Evolutionary conservation across 2,888 invertebrate genomes (phyloP), one percentile per base, ranked within the genome.

Genomic region (Coremacera marginata): DNA sequence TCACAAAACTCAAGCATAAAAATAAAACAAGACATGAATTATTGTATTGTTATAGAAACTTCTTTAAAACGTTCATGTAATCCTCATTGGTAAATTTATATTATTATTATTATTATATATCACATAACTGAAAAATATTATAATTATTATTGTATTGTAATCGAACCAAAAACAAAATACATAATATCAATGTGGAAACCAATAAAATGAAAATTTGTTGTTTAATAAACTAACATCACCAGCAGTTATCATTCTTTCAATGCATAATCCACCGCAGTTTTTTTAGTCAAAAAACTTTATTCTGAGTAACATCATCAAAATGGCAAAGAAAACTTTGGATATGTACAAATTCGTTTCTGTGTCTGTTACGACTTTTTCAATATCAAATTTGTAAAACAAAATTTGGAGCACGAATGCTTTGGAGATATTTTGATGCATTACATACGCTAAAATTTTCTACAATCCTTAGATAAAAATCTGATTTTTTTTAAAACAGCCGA

Each of bases 21-120:
- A 49, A 44, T 37, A 37, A 67, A 67, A 67, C 22, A 67, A 49
- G n/a, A 63, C n/a, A 25, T 67, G n/a, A 63, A 73, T 73, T 73
- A 73, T 73, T 71, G 71, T 71, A 71, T 22, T 65, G 31, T 34
- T 62, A 63, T 73, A 73, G 65, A 34, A 34, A 73, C 52, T 49
- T 51, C 51, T 27, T 70, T 3, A 44, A 37, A 31, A 63, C 34
- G 16, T 52, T 70, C 57, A 49, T 68, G 25, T 68, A 68, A 25
- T 51, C 22, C 25, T 5, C 68, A 52, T 68, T 19, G 11, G 19
- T 57, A 49, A 67, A 68, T 37, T 68, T 68, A 19, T 37, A 68
- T 44, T n/a, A 19, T 44, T 68, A n/a, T 16, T 44, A 68, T 25
- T 67, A 34, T n/a, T 60, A 19, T 25, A 16, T 60, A 68, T 22